Conservation (phyloP, 2,888 invertebrate genomes). For the Drosophila flavopinicola region DNA sequence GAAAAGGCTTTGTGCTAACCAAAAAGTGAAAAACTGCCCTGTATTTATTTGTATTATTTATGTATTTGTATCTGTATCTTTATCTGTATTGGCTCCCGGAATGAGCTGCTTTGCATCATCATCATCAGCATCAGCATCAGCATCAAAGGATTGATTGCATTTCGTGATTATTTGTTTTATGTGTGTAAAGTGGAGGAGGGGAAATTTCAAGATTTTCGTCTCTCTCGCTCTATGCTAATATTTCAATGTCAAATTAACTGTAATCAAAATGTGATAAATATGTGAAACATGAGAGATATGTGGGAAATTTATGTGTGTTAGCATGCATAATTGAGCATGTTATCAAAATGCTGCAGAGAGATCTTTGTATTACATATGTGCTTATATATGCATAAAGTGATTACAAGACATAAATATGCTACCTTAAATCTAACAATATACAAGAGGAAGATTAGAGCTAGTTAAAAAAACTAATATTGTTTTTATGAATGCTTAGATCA, state of each 20-base stretch:
- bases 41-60: conserved; percentile 70
- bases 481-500: too few relatives aligned
- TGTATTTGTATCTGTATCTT: conserved; percentile 52
- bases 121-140: too few relatives aligned
- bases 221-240: conserved; percentile 52
- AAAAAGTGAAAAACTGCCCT: conserved; percentile 50
- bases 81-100: conserved; percentile 14
- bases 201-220: background rate
- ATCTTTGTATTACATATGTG: background rate
- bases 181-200: conserved; percentile 9
- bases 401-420: conserved; percentile 11
- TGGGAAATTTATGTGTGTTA: conserved; percentile 43
- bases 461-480: too few relatives aligned
- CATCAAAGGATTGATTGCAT: conserved; percentile 73
- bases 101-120: conserved; percentile 21
- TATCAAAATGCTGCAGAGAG: conserved; percentile 34
- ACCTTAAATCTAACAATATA: conserved; percentile 1
- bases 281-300: conserved; percentile 48
- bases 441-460: too few relatives aligned
- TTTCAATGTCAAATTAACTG: conserved; percentile 76
- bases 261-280: conserved; percentile 74
- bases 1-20: conserved; percentile 36
- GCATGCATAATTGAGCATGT: conserved; percentile 51
- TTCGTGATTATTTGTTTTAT: conserved; percentile 62
- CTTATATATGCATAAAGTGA: conserved; percentile 23